Conservation (phyloP, 2,797 vertebrate species). For the Nyctibius grandis region DNA sequence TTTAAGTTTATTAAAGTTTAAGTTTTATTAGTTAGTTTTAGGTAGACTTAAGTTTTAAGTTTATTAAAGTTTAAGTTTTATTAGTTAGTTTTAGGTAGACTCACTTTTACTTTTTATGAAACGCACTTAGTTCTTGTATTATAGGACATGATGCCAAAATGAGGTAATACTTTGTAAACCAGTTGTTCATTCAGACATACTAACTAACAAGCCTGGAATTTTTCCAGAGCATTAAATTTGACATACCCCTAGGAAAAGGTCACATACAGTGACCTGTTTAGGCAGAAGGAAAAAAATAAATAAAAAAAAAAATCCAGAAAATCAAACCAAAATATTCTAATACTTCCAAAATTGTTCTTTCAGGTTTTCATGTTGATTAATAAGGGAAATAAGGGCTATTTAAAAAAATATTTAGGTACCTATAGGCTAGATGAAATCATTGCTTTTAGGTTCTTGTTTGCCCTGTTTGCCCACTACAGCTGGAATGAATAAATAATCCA, state of each 20-base stretch:
- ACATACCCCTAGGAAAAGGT: background rate
- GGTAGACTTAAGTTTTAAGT: too few relatives aligned
- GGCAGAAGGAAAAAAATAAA: fast-evolving
- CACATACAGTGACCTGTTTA: background rate
- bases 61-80: too few relatives aligned
- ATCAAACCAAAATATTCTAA: background rate
- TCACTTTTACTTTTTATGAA: background rate
- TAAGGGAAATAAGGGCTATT: background rate
- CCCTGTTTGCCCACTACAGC: background rate
- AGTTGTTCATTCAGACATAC: background rate
- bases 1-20: too few relatives aligned
- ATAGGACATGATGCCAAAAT: background rate
- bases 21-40: too few relatives aligned
- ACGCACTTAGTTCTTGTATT: background rate
- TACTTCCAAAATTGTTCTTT: background rate
- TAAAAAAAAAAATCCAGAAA: background rate
- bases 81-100: background rate
- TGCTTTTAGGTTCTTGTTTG: background rate
- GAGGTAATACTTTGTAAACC: background rate
- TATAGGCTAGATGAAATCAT: background rate
- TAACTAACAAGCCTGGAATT: background rate
- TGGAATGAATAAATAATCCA: background rate
- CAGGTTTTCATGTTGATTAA: background rate
- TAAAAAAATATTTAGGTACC: background rate
- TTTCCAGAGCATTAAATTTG: background rate